Base-by-base conservation (phyloP, 2,888 invertebrate species). In the Chaetogeoica ovagalla region DNA sequence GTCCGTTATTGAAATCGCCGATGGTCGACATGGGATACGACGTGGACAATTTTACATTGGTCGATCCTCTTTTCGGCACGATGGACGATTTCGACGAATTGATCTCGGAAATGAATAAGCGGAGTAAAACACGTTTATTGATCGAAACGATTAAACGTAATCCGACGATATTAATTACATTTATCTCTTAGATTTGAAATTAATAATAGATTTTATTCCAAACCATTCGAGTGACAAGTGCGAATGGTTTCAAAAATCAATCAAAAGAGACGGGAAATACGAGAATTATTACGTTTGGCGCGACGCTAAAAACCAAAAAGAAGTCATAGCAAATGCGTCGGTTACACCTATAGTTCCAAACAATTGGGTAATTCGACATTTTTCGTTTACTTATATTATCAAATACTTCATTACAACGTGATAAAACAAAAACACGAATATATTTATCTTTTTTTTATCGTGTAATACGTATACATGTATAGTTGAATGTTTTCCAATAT, bases 61-160 rank as follows among this genome's bases (percentile, higher is more conserved):
- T 82, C 2, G 82, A 82, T 59, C 79, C 79, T 0, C 9, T 73
- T 2, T 91, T 89, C 84, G 91, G 91, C 1, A 89, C 87, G 0
- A 84, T 91, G 84, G 85, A 85, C 0, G 90, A 91, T 84, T 90
- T 91, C 83, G 85, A 87, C 1, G 84, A 83, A 0, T 84, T 90
- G 7, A 15, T 87, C 0, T 82, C 83, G 0, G 85, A 85, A 72
- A 88, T 88, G 1, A 86, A 87, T 15, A 83, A 84, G 0, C 83
- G 87, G 8, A 86, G 86, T 81, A 55, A 82, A 71, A 66, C 48
- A 19, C 37, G 8, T 30, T 60, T 30, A 19, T 6, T 39, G 55
- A 62, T 6, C 55, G 55, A 62, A 30, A 30, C 30, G 30, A 30
- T 30, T 4, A 30, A 30, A 30, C 30, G 30, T 8, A 13, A 23